Evolutionary conservation across 2,113 vertebrate genomes (phyloP).

Genomic region (Sinocyclocheilus anophthalmus): DNA sequence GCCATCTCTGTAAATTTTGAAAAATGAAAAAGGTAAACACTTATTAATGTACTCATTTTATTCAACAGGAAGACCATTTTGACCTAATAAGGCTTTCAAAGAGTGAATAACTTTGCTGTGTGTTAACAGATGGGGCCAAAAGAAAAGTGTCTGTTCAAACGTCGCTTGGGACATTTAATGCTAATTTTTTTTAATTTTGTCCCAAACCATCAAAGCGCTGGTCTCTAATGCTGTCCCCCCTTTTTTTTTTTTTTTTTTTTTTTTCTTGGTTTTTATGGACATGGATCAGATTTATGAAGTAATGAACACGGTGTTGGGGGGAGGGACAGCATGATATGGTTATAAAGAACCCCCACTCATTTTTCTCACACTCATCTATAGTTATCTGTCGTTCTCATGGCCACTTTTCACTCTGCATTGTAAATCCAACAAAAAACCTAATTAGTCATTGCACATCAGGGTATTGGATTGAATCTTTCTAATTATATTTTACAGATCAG

Average conservation of each 20-base stretch:
- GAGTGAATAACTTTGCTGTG: constrained; percentile 11
- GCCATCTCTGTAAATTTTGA: no score
- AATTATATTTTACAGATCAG: no score
- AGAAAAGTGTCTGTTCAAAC: constrained; percentile 12
- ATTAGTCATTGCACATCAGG: constrained; percentile 46
- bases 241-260: no score
- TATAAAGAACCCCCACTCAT: constrained; percentile 32
- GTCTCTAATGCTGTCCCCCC: constrained; percentile 46
- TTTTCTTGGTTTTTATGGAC: no score
- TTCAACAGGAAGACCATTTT: not conserved
- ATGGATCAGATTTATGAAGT: constrained; percentile 57
- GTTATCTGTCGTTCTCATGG: constrained; percentile 35
- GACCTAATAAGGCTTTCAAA: not conserved
- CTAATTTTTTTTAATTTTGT: constrained; percentile 1
- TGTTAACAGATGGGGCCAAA: constrained; percentile 23
- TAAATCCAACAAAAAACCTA: constrained; percentile 43
- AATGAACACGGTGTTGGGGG: constrained; percentile 64
- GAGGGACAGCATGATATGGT: constrained; percentile 53
- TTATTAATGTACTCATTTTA: not conserved
- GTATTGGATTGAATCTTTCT: constrained; percentile 30
- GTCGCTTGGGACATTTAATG: not conserved
- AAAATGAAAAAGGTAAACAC: not conserved
- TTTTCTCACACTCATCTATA: constrained; percentile 2
- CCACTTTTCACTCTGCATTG: constrained; percentile 41
- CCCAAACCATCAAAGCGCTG: constrained; percentile 30